These are phyloP conservation scores for Euzophera pinguis DNA, from an alignment of 2,888 invertebrate genomes.

Conservation along the genomic window DNA sequence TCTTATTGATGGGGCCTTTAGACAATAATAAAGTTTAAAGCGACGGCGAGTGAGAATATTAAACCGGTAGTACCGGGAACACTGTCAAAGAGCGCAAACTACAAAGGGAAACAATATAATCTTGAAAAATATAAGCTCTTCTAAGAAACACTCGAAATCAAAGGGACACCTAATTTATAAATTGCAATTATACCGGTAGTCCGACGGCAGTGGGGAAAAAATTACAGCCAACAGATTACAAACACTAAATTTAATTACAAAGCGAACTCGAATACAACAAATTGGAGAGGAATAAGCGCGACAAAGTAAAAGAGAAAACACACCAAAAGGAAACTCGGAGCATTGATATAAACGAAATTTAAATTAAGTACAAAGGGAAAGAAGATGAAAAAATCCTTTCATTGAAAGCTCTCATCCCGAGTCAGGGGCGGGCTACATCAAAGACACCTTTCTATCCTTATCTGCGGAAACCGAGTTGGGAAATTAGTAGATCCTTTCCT, in stretches of 20 bases:
- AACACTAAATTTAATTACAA: constrained; percentile 79
- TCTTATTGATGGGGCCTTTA: not conserved
- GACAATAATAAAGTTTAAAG: constrained; percentile 6
- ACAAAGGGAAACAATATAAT: constrained; percentile 55
- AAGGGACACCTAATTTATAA: constrained; percentile 71
- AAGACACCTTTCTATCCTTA: constrained; percentile 74
- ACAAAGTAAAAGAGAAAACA: constrained; percentile 80
- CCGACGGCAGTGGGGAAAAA: constrained; percentile 52
- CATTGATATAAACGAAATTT: constrained; percentile 81
- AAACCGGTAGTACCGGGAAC: constrained; percentile 29
- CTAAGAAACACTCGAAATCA: constrained; percentile 58
- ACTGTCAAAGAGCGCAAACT: constrained; percentile 41
- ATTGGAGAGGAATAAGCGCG: constrained; percentile 79
- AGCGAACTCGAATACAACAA: constrained; percentile 76
- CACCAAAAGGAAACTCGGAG: constrained; percentile 77
- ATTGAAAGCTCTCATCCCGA: constrained; percentile 77
- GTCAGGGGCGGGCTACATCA: constrained; percentile 78
- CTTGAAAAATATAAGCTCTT: constrained; percentile 51
- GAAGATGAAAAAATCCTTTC: constrained; percentile 80
- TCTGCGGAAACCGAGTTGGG: constrained; percentile 75
- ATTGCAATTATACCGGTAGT: constrained; percentile 73
- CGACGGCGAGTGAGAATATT: constrained; percentile 15
- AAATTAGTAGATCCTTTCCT: constrained; percentile 70
- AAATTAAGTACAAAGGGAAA: constrained; percentile 80
- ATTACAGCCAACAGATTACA: constrained; percentile 69